Evolutionary conservation across 2,888 invertebrate genomes (phyloP).

Genomic region (Coremacera marginata): DNA sequence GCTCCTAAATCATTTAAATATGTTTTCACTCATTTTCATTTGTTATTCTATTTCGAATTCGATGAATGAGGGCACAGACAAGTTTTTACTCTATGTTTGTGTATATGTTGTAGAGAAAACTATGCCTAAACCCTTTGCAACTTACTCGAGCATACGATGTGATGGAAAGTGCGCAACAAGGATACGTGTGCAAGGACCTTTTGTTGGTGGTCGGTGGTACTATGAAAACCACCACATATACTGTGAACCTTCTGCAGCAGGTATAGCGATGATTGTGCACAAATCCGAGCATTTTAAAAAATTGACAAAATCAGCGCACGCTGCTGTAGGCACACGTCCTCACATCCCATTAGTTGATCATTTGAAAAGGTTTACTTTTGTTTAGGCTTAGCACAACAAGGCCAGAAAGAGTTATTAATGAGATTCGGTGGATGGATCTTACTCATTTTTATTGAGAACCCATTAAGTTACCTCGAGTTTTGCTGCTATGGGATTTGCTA

Average conservation of each 20-base stretch:
- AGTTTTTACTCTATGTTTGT: background rate
- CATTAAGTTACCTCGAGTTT: too few relatives aligned
- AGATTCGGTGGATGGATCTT: background rate
- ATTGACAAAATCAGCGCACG: conserved; percentile 21
- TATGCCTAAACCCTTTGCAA: conserved; percentile 1
- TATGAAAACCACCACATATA: background rate
- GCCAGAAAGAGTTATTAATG: background rate
- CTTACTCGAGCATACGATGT: background rate
- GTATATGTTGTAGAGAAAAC: background rate
- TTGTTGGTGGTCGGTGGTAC: background rate
- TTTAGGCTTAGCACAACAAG: too few relatives aligned
- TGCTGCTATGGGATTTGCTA: too few relatives aligned
- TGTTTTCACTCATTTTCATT: conserved; percentile 8
- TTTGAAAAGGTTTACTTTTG: background rate
- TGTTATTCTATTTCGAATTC: background rate
- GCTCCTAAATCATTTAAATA: conserved; percentile 21
- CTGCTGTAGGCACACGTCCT: conserved; percentile 18
- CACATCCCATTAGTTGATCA: conserved; percentile 15
- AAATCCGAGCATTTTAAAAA: background rate
- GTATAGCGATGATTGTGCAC: background rate
- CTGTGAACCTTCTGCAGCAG: background rate
- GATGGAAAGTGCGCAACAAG: conserved; percentile 9
- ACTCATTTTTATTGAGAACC: background rate
- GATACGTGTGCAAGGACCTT: background rate
- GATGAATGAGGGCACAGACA: background rate